Conservation (phyloP, 2,888 invertebrate species). For the Papilio elwesi region DNA sequence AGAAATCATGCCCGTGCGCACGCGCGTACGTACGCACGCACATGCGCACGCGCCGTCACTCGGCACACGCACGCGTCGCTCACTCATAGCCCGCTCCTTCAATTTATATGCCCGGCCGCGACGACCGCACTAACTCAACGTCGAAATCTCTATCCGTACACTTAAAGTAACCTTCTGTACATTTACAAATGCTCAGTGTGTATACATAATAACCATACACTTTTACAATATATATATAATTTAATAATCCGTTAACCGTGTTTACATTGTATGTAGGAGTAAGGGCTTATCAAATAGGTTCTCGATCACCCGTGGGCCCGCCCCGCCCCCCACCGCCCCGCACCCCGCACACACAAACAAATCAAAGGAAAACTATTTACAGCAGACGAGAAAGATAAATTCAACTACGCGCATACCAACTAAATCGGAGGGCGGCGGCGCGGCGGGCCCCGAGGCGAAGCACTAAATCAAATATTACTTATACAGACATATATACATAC, state of each 20-base stretch:
- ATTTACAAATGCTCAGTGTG: constrained; percentile 81
- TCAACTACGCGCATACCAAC: constrained; percentile 63
- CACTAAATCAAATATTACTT: constrained; percentile 49
- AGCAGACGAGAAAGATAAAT: constrained; percentile 54
- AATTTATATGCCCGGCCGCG: constrained; percentile 56
- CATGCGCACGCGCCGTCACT: background rate
- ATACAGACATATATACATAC: constrained; percentile 18
- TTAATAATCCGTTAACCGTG: constrained; percentile 57
- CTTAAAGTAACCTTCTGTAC: constrained; percentile 74
- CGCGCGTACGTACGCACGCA: constrained; percentile 34
- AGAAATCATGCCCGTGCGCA: constrained; percentile 29
- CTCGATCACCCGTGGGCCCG: constrained; percentile 85
- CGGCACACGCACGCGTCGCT: constrained; percentile 39
- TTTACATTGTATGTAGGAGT: constrained; percentile 57
- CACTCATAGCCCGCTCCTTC: constrained; percentile 40
- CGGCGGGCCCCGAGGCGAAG: constrained; percentile 59
- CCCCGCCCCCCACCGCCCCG: constrained; percentile 40
- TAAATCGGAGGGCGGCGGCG: constrained; percentile 51
- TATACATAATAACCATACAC: constrained; percentile 76
- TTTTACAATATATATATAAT: constrained; percentile 77
- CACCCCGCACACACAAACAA: constrained; percentile 39
- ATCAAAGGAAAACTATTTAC: constrained; percentile 48
- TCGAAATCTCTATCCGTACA: constrained; percentile 75
- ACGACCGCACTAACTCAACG: constrained; percentile 58
- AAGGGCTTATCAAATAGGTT: constrained; percentile 30